Evolutionary conservation across 2,797 vertebrate species (phyloP), one percentile per base, ranked within the genome.

Genomic region (Protonibea diacanthus): DNA sequence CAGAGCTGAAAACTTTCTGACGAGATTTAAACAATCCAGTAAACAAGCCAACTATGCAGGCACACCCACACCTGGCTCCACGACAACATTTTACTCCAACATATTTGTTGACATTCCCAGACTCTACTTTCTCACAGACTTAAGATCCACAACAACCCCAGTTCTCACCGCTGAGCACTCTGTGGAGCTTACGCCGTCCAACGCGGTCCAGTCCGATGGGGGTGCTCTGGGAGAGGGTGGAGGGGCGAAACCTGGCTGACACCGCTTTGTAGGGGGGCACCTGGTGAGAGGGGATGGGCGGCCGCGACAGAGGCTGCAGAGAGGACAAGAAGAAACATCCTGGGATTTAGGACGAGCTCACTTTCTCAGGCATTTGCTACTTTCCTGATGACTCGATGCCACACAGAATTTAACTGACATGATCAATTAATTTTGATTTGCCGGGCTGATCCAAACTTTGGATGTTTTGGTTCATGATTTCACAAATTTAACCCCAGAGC

Each of bases 201-300:
- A 99, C 95, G 0, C 96, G 95, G 90, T 99, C 98, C 91, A 99
- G 94, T 45, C 97, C 98, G 0, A 99, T 99, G 42, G 98, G 98
- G 65, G 97, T 99, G 90, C 98, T 99, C 90, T 98, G 98, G 67
- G 98, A 99, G 65, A 99, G 94, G 62, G 95, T 83, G 49, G 96
- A 95, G 0, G 98, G 98, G 9, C 96, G 96, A 78, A 97, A 95
- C 53, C 97, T 95, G 88, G 97, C 97, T 0, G 98, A 99, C 67
- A 98, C 96, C 0, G 95, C 98, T 88, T 94, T 97, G 91, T 99
- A 99, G 20, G 98, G 97, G 59, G 98, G 97, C 17, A 99, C 97
- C 71, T 97, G 95, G 84, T 98, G 97, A 8, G 97, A 97, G 17
- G 98, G 98, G 84, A 98, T 88, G 0, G 98, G 98, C 0, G 98